Conservation (phyloP, 2,888 invertebrate genomes). For the Agrotis ipsilon region DNA sequence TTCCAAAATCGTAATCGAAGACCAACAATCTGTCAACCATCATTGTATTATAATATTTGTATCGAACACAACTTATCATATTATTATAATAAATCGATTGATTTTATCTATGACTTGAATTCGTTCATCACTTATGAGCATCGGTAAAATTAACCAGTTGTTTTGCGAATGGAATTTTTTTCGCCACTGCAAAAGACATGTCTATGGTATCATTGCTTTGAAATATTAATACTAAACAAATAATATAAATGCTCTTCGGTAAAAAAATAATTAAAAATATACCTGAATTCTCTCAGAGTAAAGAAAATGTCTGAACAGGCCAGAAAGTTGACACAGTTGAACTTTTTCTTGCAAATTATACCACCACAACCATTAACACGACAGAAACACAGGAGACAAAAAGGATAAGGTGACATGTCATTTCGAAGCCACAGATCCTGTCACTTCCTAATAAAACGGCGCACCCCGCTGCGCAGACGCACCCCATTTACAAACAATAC, state of each 20-base stretch:
- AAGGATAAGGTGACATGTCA: slow-evolving; percentile 60
- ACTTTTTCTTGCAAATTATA: slow-evolving; percentile 25
- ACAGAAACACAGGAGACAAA: slow-evolving; percentile 15
- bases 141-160: not conserved
- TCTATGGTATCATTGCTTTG: too few species aligned
- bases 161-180: not conserved
- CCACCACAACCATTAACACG: slow-evolving; percentile 2
- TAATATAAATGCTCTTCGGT: too few species aligned
- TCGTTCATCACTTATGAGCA: not conserved
- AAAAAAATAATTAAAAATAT: too few species aligned
- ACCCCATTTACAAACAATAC: slow-evolving; percentile 87
- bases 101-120: slow-evolving; percentile 37
- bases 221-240: too few species aligned
- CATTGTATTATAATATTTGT: slow-evolving; percentile 83
- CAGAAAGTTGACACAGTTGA: not conserved
- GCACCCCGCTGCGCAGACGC: slow-evolving; percentile 80
- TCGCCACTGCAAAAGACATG: too few species aligned
- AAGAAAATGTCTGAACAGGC: not conserved
- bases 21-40: slow-evolving; percentile 86
- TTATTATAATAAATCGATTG: slow-evolving; percentile 71
- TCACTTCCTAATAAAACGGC: slow-evolving; percentile 74
- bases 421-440: slow-evolving; percentile 66
- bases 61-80: slow-evolving; percentile 68
- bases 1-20: slow-evolving; percentile 79
- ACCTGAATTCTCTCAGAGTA: too few species aligned